Percentiles rank a stretch among this genome's conserved stretches.
phyloP scores from a whole-genome alignment of 2,113 vertebrate species.

The Columba janthina region DNA sequence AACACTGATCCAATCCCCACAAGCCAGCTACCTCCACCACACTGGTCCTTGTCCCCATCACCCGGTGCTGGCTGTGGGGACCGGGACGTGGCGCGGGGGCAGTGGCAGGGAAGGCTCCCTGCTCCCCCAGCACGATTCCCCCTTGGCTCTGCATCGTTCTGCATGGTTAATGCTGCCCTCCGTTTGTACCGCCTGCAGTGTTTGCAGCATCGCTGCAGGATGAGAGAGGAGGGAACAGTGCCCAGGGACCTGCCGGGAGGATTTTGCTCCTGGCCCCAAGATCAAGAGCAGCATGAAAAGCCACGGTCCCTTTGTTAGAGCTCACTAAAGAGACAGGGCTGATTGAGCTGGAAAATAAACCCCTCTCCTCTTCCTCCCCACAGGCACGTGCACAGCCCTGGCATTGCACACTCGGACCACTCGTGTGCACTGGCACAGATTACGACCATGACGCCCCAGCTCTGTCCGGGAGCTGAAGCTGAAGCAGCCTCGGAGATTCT shows the following conservation, averaged over 20 bases:
- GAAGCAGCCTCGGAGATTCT: not conserved
- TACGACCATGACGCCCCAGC: accelerated
- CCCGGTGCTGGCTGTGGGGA: not conserved
- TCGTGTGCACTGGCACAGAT: accelerated
- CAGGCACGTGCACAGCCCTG: not conserved
- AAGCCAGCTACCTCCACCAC: not conserved
- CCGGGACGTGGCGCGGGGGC: accelerated
- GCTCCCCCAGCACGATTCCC: not conserved
- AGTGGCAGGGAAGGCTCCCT: not conserved
- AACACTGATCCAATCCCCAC: accelerated
- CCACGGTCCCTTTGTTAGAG: conserved; percentile 24
- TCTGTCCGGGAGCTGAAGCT: not conserved
- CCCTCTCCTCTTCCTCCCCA: not conserved
- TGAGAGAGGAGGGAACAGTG: not conserved
- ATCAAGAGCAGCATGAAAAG: conserved; percentile 60
- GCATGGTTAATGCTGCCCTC: not conserved
- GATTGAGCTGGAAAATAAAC: not conserved
- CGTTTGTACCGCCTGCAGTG: not conserved
- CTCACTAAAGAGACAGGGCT: not conserved
- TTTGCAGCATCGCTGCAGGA: not conserved
- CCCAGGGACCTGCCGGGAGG: not conserved
- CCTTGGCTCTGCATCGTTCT: not conserved
- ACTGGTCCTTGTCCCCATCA: not conserved
- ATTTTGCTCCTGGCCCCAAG: not conserved
- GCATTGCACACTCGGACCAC: accelerated